These are phyloP conservation scores for Drosophila cyrtoloma DNA, from an alignment of 2,888 invertebrate species.

Conservation along the genomic window DNA sequence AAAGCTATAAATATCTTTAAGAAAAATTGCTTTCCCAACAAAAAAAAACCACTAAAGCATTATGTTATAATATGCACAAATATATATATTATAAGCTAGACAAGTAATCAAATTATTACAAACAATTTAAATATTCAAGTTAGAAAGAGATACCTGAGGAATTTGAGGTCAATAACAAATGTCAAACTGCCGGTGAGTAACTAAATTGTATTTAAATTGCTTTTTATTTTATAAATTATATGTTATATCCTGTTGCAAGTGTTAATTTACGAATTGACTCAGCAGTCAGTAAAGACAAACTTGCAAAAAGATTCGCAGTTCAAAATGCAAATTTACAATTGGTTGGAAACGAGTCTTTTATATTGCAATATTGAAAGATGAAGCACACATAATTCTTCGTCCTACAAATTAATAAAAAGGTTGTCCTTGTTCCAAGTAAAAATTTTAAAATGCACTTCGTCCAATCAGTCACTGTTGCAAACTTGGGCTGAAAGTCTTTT, in stretches of 20 bases:
- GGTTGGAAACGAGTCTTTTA: background rate
- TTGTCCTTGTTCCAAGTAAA: background rate
- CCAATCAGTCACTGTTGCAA: background rate
- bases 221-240: conserved; percentile 3
- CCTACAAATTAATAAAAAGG: too few species aligned
- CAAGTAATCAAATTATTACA: background rate
- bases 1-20: background rate
- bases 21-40: background rate
- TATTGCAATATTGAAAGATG: background rate
- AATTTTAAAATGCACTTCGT: background rate
- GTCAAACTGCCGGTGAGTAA: conserved; percentile 5
- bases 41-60: background rate
- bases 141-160: background rate
- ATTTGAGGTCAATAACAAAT: conserved; percentile 6
- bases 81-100: background rate
- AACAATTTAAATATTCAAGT: background rate
- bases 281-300: background rate
- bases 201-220: conserved; percentile 1
- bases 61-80: background rate
- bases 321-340: background rate
- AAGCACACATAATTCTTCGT: background rate
- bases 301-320: background rate
- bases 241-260: conserved; percentile 32
- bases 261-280: conserved; percentile 33
- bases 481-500: background rate